Percentiles rank a stretch among this genome's conserved stretches.
phyloP scores from a whole-genome alignment of 2,113 vertebrate genomes.

The Arvicanthis niloticus region DNA sequence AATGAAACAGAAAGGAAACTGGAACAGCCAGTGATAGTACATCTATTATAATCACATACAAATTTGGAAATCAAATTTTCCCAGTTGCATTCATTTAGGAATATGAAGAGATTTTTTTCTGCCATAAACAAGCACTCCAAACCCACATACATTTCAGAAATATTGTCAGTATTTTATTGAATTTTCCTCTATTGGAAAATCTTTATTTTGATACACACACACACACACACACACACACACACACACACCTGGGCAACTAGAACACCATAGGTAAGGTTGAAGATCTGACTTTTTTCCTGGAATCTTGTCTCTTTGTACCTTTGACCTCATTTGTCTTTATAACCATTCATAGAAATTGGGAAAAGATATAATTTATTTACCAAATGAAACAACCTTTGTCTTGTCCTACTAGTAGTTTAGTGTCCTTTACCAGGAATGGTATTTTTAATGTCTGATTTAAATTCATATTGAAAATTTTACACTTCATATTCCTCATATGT shows the following conservation, averaged over 20 bases:
- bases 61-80: slow-evolving; percentile 13
- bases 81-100: not conserved
- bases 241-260: not conserved
- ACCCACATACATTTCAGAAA: not conserved
- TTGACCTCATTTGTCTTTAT: not conserved
- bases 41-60: not conserved
- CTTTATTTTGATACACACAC: not conserved
- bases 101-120: slow-evolving; percentile 21
- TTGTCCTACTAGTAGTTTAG: not conserved
- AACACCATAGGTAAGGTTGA: not conserved
- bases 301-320: not conserved
- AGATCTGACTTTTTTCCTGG: not conserved
- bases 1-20: not conserved
- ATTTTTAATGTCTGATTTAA: not conserved
- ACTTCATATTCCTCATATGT: slow-evolving; percentile 9
- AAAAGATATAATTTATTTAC: not conserved
- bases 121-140: not conserved
- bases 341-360: not conserved
- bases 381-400: not conserved
- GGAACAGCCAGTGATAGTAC: not conserved
- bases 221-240: too few relatives aligned
- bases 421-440: not conserved
- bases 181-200: slow-evolving; percentile 30
- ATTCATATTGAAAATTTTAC: not conserved
- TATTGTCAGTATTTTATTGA: not conserved